Evolutionary conservation across 2,888 invertebrate genomes (phyloP).

Genomic region (Cantharis lateralis): DNA sequence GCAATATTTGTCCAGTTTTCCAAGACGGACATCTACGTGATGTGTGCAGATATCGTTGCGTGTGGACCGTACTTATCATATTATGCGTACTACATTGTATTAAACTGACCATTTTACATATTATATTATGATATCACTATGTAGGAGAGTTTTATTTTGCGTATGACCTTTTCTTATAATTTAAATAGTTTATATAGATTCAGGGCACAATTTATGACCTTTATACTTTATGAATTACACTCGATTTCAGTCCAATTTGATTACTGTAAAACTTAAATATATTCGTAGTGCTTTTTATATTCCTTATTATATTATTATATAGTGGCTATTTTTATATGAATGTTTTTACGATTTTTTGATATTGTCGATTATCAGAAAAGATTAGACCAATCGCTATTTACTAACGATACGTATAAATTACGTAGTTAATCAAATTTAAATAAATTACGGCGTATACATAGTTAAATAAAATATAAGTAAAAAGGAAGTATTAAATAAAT

Average conservation of each 20-base stretch:
- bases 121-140: not conserved
- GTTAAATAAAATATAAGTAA: not conserved
- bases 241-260: not conserved
- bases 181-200: not conserved
- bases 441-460: not conserved
- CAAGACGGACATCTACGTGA: too few relatives aligned
- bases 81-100: not conserved
- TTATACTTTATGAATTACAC: not conserved
- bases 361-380: not conserved
- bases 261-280: not conserved
- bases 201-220: not conserved
- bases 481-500: not conserved
- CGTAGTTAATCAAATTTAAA: not conserved
- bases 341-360: not conserved
- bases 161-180: not conserved
- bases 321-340: not conserved
- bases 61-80: too few relatives aligned
- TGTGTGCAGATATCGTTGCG: too few relatives aligned
- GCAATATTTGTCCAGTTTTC: too few relatives aligned
- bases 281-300: not conserved
- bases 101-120: not conserved
- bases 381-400: not conserved
- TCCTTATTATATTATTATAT: not conserved
- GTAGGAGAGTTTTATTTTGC: not conserved
- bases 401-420: not conserved